Evolutionary conservation across 2,113 vertebrate genomes (phyloP), one percentile per base, ranked within the genome.

Genomic region (Lepidothrix coronata): DNA sequence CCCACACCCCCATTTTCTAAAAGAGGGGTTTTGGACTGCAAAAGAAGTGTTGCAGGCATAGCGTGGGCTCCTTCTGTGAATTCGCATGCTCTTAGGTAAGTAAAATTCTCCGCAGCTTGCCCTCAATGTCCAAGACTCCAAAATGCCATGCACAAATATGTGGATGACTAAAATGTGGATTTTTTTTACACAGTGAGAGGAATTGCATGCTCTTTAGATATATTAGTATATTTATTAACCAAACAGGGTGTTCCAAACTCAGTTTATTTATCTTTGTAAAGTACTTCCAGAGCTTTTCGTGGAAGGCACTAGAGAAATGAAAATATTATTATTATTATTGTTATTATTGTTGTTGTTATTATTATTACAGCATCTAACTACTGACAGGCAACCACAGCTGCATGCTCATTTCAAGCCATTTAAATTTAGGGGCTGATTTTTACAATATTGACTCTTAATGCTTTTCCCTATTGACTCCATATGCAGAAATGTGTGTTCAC

Each of bases 251-350:
- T 97, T 94, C 82, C 81, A 94, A 91, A 81, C 63, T 96, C 83
- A 63, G 79, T 97, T 97, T 95, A 94, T 97, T 96, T 97, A 96
- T 93, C 89, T 94, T 93, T 52, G 59, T 91, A 93, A 93, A 96
- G 71, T 96, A 88, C 79, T 96, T 96, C 89, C 97, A 95, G 94
- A 97, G 94, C 89, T 93, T 96, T 97, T 85, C 8, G 0, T 93
- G 83, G 91, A 97, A 95, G 71, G 91, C 96, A 96, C 93, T 95
- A 95, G 91, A 96, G 92, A 92, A 96, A 97, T 96, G 85, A 96
- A 97, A 97, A 89, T 49, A 85, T 3, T 95, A 90, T 96, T 96
- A 94, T 95, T 97, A 89, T 97, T 96, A 25, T 97, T 96, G 11
- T 97, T 97, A 17, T 96, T 97, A 20, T 96, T 91, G 23, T 92